Base-by-base conservation (phyloP, 2,888 invertebrate species). In the Geotrupes spiniger region DNA sequence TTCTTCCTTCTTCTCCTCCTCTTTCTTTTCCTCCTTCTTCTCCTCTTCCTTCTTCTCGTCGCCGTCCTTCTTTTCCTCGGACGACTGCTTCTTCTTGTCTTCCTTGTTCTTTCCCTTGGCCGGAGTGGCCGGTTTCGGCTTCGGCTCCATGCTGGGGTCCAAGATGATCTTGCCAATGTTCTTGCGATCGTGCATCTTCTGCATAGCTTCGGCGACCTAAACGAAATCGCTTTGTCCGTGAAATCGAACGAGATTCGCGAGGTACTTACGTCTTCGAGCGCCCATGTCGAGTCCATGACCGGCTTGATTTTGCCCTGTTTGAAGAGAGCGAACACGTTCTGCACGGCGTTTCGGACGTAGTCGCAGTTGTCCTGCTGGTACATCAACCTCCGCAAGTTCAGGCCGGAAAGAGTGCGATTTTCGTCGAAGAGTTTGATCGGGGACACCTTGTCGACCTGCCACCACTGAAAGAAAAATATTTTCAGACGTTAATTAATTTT, bases 361-460 rank as follows among this genome's bases (percentile, higher is more conserved):
- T 80, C 84, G 17, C 84, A 80, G 53, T 82, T 84, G 4, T 21
- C 6, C 63, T 89, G 84, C 62, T 87, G 86, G 76, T 87, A 89
- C 74, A 92, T 79, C 70, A 92, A 76, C 66, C 89, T 86, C 46
- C 92, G 85, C 63, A 92, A 78, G 74, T 91, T 90, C 73, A 92
- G 80, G 1, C 92, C 92, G 33, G 86, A 81, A 51, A 92, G 76
- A 51, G 83, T 84, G 76, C 90, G 89, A 78, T 92, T 92, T 73
- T 92, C 92, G 64, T 92, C 91, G 74, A 88, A 92, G 63, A 92
- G 76, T 74, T 90, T 91, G 72, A 91, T 82, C 4, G 92, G 92
- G 2, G 88, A 89, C 55, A 92, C 84, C 76, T 92, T 92, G 12
- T 92, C 92, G 52, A 91, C 90, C 76, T 91, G 91, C 92, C 91